Percentiles rank a stretch among this genome's conserved stretches.
Evolutionary conservation across 1,140 invertebrate genomes (phyloP).

Genomic region (Ostrea denselamellosa): DNA sequence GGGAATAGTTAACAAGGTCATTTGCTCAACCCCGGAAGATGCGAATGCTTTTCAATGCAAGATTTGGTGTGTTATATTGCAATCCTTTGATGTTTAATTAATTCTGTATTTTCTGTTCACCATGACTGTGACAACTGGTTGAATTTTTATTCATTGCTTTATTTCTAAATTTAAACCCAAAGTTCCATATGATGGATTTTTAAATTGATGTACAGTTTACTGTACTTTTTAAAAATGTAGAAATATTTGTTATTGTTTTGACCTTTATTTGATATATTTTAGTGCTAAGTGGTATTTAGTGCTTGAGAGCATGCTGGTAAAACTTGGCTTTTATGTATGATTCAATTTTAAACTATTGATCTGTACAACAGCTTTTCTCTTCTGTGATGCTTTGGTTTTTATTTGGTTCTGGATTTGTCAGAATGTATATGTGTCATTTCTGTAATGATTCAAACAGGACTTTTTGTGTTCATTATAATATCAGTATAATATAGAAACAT

Average conservation of each 20-base stretch:
- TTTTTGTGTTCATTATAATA: too few species aligned
- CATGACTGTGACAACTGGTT: neutral
- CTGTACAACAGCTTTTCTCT: neutral
- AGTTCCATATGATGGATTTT: too few species aligned
- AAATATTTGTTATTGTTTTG: neutral
- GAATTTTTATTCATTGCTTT: conserved; percentile 1
- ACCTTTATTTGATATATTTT: neutral
- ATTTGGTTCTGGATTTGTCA: neutral
- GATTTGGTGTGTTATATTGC: neutral
- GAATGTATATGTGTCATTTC: neutral
- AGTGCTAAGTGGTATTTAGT: neutral
- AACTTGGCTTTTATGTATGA: neutral
- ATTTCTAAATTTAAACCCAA: neutral
- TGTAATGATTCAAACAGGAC: neutral
- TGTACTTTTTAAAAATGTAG: neutral
- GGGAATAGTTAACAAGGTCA: neutral
- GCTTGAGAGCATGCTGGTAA: neutral
- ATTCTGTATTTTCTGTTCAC: neutral
- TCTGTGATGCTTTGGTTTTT: neutral
- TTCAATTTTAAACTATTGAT: neutral
- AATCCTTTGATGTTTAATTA: neutral
- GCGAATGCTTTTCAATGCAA: conserved; percentile 12
- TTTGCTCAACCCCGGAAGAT: conserved; percentile 16
- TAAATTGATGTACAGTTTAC: neutral
- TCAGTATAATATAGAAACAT: neutral